Base-by-base conservation (phyloP, 2,888 invertebrate species). In the Meiosimyza decipiens region DNA sequence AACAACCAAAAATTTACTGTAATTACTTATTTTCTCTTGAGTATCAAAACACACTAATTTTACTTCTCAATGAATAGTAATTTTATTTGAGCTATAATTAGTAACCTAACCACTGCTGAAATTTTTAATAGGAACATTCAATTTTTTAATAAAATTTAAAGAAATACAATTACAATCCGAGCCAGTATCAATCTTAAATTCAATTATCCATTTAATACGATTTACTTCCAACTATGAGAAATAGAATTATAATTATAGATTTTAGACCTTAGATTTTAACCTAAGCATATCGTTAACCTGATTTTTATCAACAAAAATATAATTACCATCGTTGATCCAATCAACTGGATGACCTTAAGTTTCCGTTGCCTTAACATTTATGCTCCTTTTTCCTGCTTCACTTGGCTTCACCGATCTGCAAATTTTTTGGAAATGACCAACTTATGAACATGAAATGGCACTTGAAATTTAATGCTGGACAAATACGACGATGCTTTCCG, bases 21-120 rank as follows among this genome's bases (percentile, higher is more conserved):
- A n/a, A 6, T 13, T n/a, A 6, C 15, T 54, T 54, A 16, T 16
- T 16, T 16, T 15, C 7, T 54, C 6, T 16, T 54, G n/a, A 5
- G 54, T 15, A 54, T 54, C 54, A 54, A 54, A 54, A 54, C 54
- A 54, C 54, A 16, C n/a, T 16, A 54, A 54, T 54, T 54, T 16
- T 16, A 54, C 13, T 16, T 13, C n/a, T 16, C 54, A n/a, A 54
- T 54, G 54, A 54, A 9, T 16, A 15, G 15, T 54, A 54, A 15
- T 54, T 54, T 16, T 13, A 16, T 54, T 54, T 6, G 54, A 54
- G 16, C 54, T 12, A 54, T 54, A 54, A 54, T 54, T n/a, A 1
- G 16, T 16, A 54, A 54, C 54, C 11, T 54, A n/a, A 54, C 15
- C 54, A 13, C n/a, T 54, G 5, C 6, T 16, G 11, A 54, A 16